Percentiles rank a stretch among this genome's conserved stretches.
Evolutionary conservation across 37 sponge, comb jelly and placozoan genomes (phyloP).

Genomic region (Ephydatia muelleri): DNA sequence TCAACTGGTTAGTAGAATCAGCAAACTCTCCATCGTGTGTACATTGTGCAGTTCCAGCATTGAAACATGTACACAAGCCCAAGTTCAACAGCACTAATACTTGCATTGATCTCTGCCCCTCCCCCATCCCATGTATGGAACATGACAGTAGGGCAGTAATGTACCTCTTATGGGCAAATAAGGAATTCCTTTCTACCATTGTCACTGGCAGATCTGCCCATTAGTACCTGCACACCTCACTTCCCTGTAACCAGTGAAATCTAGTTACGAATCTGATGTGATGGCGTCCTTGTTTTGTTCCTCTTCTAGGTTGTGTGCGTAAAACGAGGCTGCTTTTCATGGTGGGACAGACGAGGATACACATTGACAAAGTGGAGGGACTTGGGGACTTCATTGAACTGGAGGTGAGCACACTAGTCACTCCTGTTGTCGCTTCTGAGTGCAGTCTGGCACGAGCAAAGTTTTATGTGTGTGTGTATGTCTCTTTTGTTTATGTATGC

Average conservation of each 20-base stretch:
- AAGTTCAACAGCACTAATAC: too few species aligned
- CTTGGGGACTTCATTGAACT: slow-evolving; percentile 80
- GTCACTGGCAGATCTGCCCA: too few species aligned
- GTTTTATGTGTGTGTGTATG: neutral
- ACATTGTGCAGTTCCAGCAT: too few species aligned
- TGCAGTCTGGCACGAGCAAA: too few species aligned
- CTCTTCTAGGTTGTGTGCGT: slow-evolving; percentile 50
- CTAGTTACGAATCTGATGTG: neutral
- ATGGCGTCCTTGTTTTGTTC: neutral
- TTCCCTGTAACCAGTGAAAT: neutral
- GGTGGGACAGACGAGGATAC: slow-evolving; percentile 81
- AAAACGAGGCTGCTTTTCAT: slow-evolving; percentile 64
- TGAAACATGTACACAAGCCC: too few species aligned
- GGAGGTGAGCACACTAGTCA: slow-evolving; percentile 47
- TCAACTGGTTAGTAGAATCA: too few species aligned
- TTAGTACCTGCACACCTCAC: neutral
- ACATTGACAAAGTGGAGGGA: slow-evolving; percentile 70
- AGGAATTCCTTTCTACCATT: too few species aligned
- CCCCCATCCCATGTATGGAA: too few species aligned
- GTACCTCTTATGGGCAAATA: too few species aligned
- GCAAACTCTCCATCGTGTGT: too few species aligned
- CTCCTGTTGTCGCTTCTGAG: neutral
- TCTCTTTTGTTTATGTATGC: neutral
- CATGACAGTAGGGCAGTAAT: too few species aligned
- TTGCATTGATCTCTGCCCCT: too few species aligned